These are phyloP conservation scores for Nipponacmea schrenckii DNA, from an alignment of 2,888 invertebrate genomes.

Conservation along the genomic window DNA sequence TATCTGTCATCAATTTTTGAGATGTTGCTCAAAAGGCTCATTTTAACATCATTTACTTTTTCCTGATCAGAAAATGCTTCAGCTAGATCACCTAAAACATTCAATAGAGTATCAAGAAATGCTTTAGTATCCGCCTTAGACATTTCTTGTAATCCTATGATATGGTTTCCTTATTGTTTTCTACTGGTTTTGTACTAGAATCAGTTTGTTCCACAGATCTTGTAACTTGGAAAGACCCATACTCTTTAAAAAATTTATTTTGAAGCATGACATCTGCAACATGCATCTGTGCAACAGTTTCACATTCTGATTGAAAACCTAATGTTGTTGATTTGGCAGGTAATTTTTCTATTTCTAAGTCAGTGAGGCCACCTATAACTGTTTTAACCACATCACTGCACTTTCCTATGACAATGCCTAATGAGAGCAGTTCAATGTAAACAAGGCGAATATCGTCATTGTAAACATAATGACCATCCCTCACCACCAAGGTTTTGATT, in stretches of 20 bases:
- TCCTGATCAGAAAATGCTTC: neutral
- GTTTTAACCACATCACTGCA: neutral
- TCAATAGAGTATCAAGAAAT: neutral
- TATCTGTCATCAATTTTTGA: neutral
- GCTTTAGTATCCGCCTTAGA: neutral
- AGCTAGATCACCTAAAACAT: neutral
- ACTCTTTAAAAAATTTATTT: neutral
- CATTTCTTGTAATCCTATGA: neutral
- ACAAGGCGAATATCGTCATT: neutral
- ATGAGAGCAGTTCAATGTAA: neutral
- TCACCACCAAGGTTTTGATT: too few species aligned
- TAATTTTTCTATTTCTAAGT: neutral
- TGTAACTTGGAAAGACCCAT: neutral
- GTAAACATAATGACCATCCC: neutral
- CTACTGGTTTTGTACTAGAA: neutral
- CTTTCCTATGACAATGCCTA: neutral
- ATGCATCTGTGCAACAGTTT: neutral
- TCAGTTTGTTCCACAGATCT: too few species aligned
- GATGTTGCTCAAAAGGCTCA: neutral
- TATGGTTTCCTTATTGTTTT: neutral
- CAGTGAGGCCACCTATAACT: neutral
- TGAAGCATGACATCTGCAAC: neutral
- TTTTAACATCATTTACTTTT: neutral
- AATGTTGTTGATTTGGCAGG: neutral
- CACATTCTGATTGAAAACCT: neutral